Conservation (phyloP, 64 coral and sea anemone genomes). For the Pocillopora damicornis region DNA sequence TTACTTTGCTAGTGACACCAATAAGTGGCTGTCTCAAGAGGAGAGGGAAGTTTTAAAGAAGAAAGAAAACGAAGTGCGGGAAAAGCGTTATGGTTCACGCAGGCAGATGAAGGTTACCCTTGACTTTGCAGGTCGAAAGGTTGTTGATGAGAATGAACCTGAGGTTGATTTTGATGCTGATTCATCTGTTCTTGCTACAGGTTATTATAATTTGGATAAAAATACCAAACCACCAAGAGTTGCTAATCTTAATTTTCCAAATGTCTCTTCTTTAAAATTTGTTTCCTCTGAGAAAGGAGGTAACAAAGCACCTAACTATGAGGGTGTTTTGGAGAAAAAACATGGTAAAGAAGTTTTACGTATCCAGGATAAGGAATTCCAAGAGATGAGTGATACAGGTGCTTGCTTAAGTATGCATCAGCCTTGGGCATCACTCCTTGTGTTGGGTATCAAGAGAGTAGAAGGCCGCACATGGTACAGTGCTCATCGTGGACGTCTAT, state of each 20-base stretch:
- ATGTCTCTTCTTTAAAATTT: conserved; percentile 19
- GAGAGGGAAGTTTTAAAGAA: conserved; percentile 66
- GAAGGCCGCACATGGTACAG: conserved; percentile 95
- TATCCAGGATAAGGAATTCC: conserved; percentile 92
- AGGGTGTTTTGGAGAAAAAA: background rate
- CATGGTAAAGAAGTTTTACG: conserved; percentile 34
- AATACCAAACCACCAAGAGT: background rate
- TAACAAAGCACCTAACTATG: background rate
- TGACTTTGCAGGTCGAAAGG: conserved; percentile 91
- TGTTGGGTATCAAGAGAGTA: conserved; percentile 87
- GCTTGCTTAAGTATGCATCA: conserved; percentile 97
- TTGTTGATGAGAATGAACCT: conserved; percentile 59
- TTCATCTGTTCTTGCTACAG: background rate
- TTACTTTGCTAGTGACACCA: conserved; percentile 89
- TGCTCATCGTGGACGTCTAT: conserved; percentile 85
- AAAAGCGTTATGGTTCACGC: conserved; percentile 72
- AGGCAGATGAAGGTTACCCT: conserved; percentile 87
- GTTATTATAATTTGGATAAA: conserved; percentile 25
- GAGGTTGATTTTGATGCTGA: conserved; percentile 56
- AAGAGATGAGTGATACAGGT: conserved; percentile 91
- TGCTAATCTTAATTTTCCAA: background rate
- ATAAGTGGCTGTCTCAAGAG: conserved; percentile 80
- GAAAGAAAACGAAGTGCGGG: conserved; percentile 76
- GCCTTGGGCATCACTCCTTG: conserved; percentile 93
- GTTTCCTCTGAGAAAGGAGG: background rate